Conservation (phyloP, 2,113 vertebrate genomes). For the Nyctereutes procyonoides region DNA sequence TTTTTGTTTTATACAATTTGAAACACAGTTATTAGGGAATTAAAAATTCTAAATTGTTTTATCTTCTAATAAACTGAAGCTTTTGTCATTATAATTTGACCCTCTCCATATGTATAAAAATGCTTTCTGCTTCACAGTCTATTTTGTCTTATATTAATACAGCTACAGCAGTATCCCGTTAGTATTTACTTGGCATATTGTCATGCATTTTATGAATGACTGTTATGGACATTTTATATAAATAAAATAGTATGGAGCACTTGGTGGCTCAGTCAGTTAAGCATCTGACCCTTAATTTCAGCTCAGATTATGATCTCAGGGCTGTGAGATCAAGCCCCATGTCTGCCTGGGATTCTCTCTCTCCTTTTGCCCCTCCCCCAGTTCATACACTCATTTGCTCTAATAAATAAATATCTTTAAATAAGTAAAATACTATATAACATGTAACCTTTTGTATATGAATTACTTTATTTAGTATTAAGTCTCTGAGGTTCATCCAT, state of each 20-base stretch:
- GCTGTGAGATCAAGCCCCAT: background rate
- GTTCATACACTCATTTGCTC: background rate
- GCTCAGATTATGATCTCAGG: no score
- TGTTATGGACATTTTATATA: background rate
- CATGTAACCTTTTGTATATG: background rate
- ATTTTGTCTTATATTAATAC: background rate
- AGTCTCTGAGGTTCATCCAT: background rate
- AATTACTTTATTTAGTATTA: background rate
- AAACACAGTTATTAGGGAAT: background rate
- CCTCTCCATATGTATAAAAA: background rate
- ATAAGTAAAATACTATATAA: background rate
- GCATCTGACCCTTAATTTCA: no score
- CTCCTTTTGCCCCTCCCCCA: background rate
- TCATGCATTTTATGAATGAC: background rate
- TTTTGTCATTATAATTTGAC: background rate
- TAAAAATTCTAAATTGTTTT: background rate
- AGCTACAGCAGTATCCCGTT: background rate
- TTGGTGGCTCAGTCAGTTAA: background rate
- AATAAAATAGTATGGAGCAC: background rate
- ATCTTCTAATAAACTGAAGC: background rate
- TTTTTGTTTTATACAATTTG: constrained; percentile 11
- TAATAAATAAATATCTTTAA: background rate
- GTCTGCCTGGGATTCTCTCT: background rate
- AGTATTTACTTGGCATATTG: background rate
- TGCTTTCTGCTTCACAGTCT: background rate